Evolutionary conservation across 2,888 invertebrate species (phyloP), one percentile per base, ranked within the genome.

Genomic region (Latrodectus elegans): DNA sequence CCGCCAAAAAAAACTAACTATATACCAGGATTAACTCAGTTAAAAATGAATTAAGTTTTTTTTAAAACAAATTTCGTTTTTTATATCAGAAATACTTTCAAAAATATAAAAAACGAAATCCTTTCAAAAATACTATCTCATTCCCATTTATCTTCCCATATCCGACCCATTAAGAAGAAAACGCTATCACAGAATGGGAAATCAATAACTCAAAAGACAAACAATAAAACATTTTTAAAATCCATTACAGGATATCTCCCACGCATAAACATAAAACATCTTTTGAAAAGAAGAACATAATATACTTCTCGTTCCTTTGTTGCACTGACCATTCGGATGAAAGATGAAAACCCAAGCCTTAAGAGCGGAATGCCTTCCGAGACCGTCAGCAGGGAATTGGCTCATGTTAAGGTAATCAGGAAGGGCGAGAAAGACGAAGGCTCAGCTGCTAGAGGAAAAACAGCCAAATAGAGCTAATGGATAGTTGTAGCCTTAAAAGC

Each of bases 331-430:
- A 15, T 60, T 60, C n/a, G 60, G 60, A 15, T 12, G 60, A n/a
- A 60, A 60, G 60, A 60, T 60, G n/a, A 60, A 60, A 60, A 12
- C n/a, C n/a, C 12, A 15, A 8, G 6, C 60, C 11, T 15, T 12
- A 60, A 60, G n/a, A 60, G 60, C 14, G 12, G 55, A 15, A 55
- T 14, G n/a, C 60, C n/a, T n/a, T 60, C 60, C 6, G 14, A 60
- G 60, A 60, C 6, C n/a, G 74, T 74, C 38, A 8, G 26, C 38
- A 74, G 74, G 81, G 38, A 74, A 26, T 82, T 60, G 60, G 74
- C 81, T 74, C 74, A 82, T 74, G 81, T 82, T 73, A 82, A 74
- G 74, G 74, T 74, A 82, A 82, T 82, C 81, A 82, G 73, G 60
- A 15, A n/a, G n/a, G 81, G 67, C 67, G 81, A 68, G 22, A 12